phyloP scores from a whole-genome alignment of 2,888 invertebrate genomes.

The Xestoiulus laeticollis region DNA sequence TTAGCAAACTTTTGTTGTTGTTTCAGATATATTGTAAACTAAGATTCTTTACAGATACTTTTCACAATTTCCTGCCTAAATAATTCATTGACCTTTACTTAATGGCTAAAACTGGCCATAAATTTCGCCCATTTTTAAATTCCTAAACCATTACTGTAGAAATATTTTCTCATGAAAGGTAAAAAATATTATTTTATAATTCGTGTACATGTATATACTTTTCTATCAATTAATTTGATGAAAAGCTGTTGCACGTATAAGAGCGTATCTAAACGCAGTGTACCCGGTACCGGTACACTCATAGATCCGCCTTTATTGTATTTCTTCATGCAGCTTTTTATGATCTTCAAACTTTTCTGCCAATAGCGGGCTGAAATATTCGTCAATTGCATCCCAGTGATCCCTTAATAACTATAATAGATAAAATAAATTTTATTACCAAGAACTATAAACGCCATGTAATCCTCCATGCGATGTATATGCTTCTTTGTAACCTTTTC shows the following conservation, averaged over 20 bases:
- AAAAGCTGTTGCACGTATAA: not conserved
- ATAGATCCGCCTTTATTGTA: not conserved
- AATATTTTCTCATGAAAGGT: not conserved
- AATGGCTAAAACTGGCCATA: no score
- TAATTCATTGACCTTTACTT: no score
- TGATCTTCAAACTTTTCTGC: not conserved
- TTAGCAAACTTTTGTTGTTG: no score
- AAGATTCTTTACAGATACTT: no score
- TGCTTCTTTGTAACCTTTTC: not conserved
- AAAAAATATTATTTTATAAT: not conserved
- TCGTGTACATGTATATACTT: not conserved
- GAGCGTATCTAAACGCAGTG: not conserved
- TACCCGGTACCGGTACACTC: no score
- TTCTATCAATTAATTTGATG: not conserved
- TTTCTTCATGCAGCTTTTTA: not conserved
- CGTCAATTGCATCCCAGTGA: constrained; percentile 34
- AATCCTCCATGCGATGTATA: not conserved
- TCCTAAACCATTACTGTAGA: no score
- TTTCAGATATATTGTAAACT: no score
- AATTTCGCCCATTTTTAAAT: no score
- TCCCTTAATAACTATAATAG: not conserved
- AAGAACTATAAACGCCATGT: not conserved
- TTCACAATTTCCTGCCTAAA: no score
- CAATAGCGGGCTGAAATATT: not conserved
- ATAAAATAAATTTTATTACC: not conserved